Conservation (phyloP, 1,140 invertebrate species). For the Trichonephila clavata region DNA sequence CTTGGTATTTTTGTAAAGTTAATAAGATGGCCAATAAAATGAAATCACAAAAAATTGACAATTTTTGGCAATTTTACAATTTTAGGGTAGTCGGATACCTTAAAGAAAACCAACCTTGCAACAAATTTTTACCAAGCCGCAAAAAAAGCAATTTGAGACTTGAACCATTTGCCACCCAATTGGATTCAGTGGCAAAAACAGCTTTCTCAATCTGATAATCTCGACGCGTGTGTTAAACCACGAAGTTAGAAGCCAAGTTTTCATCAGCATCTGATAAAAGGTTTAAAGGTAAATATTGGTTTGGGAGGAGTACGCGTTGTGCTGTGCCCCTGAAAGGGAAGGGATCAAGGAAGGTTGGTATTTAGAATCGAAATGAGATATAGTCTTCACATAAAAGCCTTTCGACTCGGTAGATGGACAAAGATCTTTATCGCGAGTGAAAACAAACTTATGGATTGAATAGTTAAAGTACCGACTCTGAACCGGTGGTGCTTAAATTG, state of each 20-base stretch:
- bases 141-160: not conserved
- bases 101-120: not conserved
- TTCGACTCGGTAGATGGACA: not conserved
- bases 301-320: not conserved
- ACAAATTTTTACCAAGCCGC: no score
- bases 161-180: not conserved
- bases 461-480: not conserved
- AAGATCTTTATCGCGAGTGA: not conserved
- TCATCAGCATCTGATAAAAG: conserved; percentile 7
- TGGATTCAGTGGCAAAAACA: not conserved
- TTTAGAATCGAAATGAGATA: conserved; percentile 28
- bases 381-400: not conserved
- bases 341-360: not conserved
- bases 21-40: no score
- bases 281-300: conserved; percentile 17
- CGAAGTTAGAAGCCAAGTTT: not conserved
- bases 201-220: not conserved
- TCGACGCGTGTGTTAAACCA: not conserved
- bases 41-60: no score
- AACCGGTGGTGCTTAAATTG: not conserved
- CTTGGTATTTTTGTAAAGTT: no score
- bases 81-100: no score
- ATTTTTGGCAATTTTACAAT: no score
- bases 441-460: not conserved
- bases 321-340: not conserved